Conservation (phyloP, 2,797 vertebrate genomes). For the Coregonus suidteri region DNA sequence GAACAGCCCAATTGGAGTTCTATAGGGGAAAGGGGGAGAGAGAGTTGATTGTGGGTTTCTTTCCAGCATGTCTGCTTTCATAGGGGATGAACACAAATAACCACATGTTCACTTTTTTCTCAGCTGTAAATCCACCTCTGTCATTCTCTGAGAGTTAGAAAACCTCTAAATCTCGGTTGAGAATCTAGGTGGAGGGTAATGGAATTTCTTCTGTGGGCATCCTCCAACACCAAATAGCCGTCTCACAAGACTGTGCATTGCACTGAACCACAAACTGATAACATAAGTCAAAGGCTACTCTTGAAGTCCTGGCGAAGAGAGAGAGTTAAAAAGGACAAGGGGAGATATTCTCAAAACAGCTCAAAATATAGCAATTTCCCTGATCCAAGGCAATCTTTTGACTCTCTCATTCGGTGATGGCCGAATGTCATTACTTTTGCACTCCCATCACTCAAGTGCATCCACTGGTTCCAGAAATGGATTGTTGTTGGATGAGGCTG, state of each 20-base stretch:
- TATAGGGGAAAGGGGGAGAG: constrained; percentile 26
- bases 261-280: constrained; percentile 67
- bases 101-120: constrained; percentile 24
- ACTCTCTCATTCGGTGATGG: constrained; percentile 64
- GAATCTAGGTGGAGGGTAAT: constrained; percentile 64
- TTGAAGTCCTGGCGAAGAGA: constrained; percentile 56
- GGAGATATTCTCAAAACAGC: constrained; percentile 67
- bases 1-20: constrained; percentile 20
- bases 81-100: constrained; percentile 42
- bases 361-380: constrained; percentile 67
- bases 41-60: constrained; percentile 36
- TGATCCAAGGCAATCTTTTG: constrained; percentile 69
- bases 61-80: constrained; percentile 37
- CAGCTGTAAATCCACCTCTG: neutral
- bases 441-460: constrained; percentile 69
- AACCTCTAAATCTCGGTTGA: constrained; percentile 10
- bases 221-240: constrained; percentile 63
- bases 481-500: constrained; percentile 62
- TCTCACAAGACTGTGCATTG: constrained; percentile 64
- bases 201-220: constrained; percentile 66
- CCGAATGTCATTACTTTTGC: constrained; percentile 67
- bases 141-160: neutral
- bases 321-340: constrained; percentile 42
- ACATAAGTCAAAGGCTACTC: constrained; percentile 68
- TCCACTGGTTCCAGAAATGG: constrained; percentile 65